Evolutionary conservation across 2,113 vertebrate genomes (phyloP).

Genomic region (Chunga burmeisteri): DNA sequence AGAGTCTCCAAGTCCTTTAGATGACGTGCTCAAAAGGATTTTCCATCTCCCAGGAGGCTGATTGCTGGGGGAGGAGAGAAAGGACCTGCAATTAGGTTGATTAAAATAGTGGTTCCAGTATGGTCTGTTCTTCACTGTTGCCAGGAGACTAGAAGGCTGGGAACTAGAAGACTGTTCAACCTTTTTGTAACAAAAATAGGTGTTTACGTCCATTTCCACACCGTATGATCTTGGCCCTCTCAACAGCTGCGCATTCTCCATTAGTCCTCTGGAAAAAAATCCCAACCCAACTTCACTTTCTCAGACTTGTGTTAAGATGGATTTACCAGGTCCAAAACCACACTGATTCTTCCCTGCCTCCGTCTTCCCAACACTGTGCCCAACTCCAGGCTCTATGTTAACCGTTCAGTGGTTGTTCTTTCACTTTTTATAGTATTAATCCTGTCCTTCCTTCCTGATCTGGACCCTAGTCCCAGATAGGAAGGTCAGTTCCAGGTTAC

Average conservation of each 20-base stretch:
- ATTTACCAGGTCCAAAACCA: not conserved
- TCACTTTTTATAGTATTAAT: not conserved
- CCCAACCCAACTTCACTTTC: not conserved
- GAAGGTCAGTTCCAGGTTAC: not conserved
- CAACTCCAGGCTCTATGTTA: not conserved
- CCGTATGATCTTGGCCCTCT: not conserved
- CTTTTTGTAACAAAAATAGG: constrained; percentile 35
- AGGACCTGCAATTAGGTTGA: constrained; percentile 50
- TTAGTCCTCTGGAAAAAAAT: not conserved
- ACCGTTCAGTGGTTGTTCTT: not conserved
- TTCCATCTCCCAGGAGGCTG: constrained; percentile 26
- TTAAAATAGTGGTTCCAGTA: constrained; percentile 53
- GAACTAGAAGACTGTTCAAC: not conserved
- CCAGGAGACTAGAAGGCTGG: constrained; percentile 41
- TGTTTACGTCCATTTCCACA: not conserved
- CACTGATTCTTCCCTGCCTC: not conserved
- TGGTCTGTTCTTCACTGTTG: constrained; percentile 45
- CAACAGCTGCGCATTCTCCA: not conserved
- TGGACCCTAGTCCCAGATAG: not conserved
- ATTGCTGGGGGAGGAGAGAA: constrained; percentile 19
- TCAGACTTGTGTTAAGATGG: not conserved
- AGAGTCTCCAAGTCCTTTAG: not conserved
- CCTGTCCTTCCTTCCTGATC: not conserved
- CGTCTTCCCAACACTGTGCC: not conserved
- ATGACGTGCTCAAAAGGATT: not conserved